A percentile compares a stretch with the other conserved stretches of the same genome.
Conservation (phyloP, 1,140 invertebrate species). For the Drosophila repletoides region DNA sequence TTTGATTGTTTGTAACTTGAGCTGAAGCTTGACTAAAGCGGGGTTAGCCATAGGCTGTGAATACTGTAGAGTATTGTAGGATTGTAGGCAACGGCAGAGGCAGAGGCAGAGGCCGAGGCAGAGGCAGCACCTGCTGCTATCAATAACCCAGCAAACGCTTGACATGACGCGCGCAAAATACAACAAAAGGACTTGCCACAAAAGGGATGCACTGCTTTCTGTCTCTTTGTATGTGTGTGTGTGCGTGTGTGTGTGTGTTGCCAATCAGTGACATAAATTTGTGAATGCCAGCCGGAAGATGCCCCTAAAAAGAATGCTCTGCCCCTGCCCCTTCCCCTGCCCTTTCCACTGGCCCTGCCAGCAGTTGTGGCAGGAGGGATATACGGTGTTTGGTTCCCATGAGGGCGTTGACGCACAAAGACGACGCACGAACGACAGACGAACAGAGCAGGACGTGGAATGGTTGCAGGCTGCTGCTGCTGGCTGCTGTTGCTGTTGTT, state of each 20-base stretch:
- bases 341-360: constrained; percentile 32
- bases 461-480: neutral
- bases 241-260: constrained; percentile 23
- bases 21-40: neutral
- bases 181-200: constrained; percentile 47
- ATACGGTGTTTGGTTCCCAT: constrained; percentile 67
- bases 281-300: constrained; percentile 52
- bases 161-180: constrained; percentile 46
- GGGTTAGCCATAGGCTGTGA: neutral
- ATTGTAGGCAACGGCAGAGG: neutral
- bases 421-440: constrained; percentile 46
- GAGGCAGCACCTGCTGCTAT: constrained; percentile 41
- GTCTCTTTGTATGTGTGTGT: neutral
- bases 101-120: neutral
- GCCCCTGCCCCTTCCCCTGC: too few species aligned
- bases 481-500: constrained; percentile 26
- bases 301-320: constrained; percentile 31
- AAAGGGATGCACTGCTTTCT: constrained; percentile 9
- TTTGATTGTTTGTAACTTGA: constrained; percentile 44
- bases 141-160: constrained; percentile 55
- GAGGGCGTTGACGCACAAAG: constrained; percentile 75
- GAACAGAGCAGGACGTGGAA: constrained; percentile 20
- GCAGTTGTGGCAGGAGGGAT: constrained; percentile 37
- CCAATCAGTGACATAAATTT: constrained; percentile 78
- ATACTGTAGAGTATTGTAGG: constrained; percentile 7